Percentiles rank a stretch among this genome's conserved stretches.
Evolutionary conservation across 2,797 vertebrate species (phyloP).

Genomic region (Epinephelus coioides): DNA sequence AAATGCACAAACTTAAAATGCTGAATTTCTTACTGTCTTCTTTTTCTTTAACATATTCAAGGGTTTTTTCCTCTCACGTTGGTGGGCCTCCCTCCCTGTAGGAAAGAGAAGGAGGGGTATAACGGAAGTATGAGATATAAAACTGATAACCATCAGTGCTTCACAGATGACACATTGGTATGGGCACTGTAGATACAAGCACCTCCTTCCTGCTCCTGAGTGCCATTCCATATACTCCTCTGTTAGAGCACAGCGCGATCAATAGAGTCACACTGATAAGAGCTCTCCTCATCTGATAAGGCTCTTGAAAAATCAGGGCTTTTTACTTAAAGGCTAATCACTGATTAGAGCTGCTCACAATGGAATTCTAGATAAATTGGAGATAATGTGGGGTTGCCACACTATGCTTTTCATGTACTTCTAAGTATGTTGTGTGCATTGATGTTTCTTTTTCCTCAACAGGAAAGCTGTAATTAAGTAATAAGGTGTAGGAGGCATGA

Average conservation of each 20-base stretch:
- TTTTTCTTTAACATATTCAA: constrained; percentile 9
- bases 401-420: neutral
- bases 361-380: constrained; percentile 43
- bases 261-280: constrained; percentile 85
- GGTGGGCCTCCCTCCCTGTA: neutral
- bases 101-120: constrained; percentile 21
- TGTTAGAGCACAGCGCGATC: constrained; percentile 74
- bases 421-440: neutral
- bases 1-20: constrained; percentile 25
- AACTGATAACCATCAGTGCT: constrained; percentile 76
- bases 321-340: constrained; percentile 69
- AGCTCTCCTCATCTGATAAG: constrained; percentile 84
- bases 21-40: constrained; percentile 11
- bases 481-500: neutral
- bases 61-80: constrained; percentile 21
- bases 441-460: constrained; percentile 4
- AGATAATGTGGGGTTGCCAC: constrained; percentile 31
- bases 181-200: constrained; percentile 75
- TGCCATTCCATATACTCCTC: constrained; percentile 67
- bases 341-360: constrained; percentile 61
- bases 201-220: constrained; percentile 74
- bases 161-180: constrained; percentile 68
- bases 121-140: constrained; percentile 50
- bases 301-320: constrained; percentile 57
- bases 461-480: constrained; percentile 20